These are phyloP conservation scores for Phylloscopus whistleri DNA, from an alignment of 2,113 vertebrate genomes.

Conservation along the genomic window DNA sequence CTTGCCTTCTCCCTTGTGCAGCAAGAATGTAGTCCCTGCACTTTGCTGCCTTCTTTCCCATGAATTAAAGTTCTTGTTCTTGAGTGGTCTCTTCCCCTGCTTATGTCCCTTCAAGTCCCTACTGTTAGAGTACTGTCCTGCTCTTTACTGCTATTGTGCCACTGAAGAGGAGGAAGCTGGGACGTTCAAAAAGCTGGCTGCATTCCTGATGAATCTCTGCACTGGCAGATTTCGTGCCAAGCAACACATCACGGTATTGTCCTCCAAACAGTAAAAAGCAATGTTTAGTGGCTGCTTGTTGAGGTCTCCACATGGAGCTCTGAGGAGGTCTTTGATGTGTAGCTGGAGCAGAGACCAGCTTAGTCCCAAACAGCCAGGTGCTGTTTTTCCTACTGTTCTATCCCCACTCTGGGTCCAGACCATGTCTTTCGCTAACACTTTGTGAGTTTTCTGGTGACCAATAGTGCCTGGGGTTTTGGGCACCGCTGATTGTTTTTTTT, in stretches of 20 bases:
- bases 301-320: not conserved
- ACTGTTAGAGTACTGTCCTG: not conserved
- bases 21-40: not conserved
- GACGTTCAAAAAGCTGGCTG: not conserved
- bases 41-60: conserved; percentile 12
- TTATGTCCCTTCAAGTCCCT: not conserved
- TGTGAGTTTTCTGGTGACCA: not conserved
- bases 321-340: not conserved
- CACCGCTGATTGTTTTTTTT: not conserved
- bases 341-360: not conserved
- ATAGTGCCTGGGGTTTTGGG: not conserved
- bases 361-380: not conserved
- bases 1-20: not conserved
- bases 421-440: not conserved
- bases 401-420: not conserved
- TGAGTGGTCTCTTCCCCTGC: not conserved
- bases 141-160: not conserved
- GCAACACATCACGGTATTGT: accelerated
- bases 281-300: not conserved
- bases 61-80: not conserved
- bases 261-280: not conserved
- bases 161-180: not conserved
- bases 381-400: not conserved
- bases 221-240: not conserved
- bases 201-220: not conserved